Conservation (phyloP, 1,140 invertebrate species). For the Gryon sp. region DNA sequence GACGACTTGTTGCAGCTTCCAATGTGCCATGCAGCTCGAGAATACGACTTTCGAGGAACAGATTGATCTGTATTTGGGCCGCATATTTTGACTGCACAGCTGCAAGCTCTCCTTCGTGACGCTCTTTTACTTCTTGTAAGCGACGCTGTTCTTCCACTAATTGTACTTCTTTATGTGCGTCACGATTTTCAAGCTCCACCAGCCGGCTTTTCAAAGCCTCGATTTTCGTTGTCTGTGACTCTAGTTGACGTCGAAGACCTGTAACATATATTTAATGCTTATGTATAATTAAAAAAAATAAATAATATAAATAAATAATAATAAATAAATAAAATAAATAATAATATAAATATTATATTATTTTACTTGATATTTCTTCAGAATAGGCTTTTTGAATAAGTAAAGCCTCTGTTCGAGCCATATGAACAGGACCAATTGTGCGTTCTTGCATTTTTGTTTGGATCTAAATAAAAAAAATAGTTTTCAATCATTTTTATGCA, state of each 20-base stretch:
- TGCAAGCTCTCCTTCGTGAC: slow-evolving; percentile 79
- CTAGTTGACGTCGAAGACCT: slow-evolving; percentile 76
- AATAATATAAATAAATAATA: not conserved
- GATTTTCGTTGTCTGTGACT: slow-evolving; percentile 74
- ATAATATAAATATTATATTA: not conserved
- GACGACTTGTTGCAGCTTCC: slow-evolving; percentile 69
- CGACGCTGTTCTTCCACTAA: slow-evolving; percentile 78
- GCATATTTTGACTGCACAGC: slow-evolving; percentile 87
- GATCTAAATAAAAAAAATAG: slow-evolving; percentile 58
- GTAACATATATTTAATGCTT: too few species aligned
- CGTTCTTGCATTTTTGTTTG: slow-evolving; percentile 73
- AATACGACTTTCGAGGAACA: slow-evolving; percentile 84
- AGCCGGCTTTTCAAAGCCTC: slow-evolving; percentile 74
- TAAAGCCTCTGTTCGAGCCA: slow-evolving; percentile 70
- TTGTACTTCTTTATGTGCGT: slow-evolving; percentile 78
- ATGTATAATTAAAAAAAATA: slow-evolving; percentile 8
- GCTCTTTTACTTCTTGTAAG: slow-evolving; percentile 79
- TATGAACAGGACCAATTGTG: slow-evolving; percentile 66
- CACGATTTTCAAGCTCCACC: slow-evolving; percentile 77
- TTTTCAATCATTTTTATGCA: slow-evolving; percentile 6
- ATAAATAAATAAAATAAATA: not conserved
- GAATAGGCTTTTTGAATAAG: slow-evolving; percentile 72
- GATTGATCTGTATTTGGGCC: slow-evolving; percentile 84
- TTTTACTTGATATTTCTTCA: slow-evolving; percentile 74
- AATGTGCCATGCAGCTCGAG: slow-evolving; percentile 82